Conservation (phyloP, 1,140 invertebrate genomes). For the Hyles vespertilio region DNA sequence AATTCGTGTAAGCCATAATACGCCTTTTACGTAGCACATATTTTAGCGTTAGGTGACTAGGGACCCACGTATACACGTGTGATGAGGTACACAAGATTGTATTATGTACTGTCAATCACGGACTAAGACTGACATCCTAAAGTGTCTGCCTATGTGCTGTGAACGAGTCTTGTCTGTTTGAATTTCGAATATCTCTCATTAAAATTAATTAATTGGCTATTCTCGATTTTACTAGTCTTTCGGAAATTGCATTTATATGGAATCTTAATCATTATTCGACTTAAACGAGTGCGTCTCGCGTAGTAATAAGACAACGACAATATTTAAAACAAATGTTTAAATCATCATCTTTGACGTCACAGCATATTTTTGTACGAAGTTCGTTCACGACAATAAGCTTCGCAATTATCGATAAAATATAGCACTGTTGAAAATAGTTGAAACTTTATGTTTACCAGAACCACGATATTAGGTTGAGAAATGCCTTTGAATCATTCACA, state of each 20-base stretch:
- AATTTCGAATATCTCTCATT: not conserved
- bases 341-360: not conserved
- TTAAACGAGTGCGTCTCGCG: too few species aligned
- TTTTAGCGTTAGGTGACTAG: not conserved
- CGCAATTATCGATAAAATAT: too few species aligned
- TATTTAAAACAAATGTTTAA: conserved; percentile 15
- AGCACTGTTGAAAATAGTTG: too few species aligned
- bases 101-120: conserved; percentile 4
- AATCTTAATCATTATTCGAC: too few species aligned
- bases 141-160: not conserved
- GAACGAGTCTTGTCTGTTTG: not conserved
- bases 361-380: too few species aligned
- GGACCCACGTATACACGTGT: too few species aligned
- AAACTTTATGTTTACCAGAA: too few species aligned
- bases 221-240: conserved; percentile 36
- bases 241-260: conserved; percentile 38
- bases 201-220: conserved; percentile 16
- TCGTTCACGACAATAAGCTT: too few species aligned
- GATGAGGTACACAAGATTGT: too few species aligned
- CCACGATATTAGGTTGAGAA: too few species aligned
- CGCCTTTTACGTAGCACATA: conserved; percentile 1
- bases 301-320: conserved; percentile 16
- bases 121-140: conserved; percentile 6
- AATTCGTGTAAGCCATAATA: conserved; percentile 10
- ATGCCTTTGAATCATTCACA: too few species aligned